A percentile compares a stretch with the other conserved stretches of the same genome.
Conservation (phyloP, 2,797 vertebrate species). For the Holocentrus rufus region DNA sequence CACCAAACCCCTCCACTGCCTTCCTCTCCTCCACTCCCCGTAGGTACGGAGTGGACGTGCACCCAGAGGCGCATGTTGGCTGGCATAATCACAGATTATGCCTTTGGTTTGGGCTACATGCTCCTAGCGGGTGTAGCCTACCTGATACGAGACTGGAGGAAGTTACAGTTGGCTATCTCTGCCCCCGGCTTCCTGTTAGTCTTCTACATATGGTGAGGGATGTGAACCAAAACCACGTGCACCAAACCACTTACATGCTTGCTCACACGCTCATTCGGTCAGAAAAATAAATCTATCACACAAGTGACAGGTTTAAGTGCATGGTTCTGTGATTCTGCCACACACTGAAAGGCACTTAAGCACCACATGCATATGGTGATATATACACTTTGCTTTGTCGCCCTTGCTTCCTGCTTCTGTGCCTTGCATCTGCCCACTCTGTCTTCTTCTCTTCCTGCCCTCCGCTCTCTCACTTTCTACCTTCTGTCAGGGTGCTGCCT, state of each 20-base stretch:
- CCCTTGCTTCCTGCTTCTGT: background rate
- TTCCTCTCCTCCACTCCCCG: constrained; percentile 16
- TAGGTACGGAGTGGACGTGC: constrained; percentile 90
- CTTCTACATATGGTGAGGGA: constrained; percentile 83
- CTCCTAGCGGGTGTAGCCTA: constrained; percentile 86
- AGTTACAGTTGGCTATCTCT: constrained; percentile 84
- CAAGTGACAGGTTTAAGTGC: too few species aligned
- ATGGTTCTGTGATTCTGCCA: too few species aligned
- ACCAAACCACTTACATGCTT: too few species aligned
- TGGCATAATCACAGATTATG: constrained; percentile 80
- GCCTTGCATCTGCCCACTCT: background rate
- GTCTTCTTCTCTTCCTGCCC: too few species aligned
- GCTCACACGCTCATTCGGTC: too few species aligned
- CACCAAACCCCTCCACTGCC: background rate
- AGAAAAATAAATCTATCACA: too few species aligned
- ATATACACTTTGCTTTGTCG: too few species aligned
- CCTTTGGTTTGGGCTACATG: constrained; percentile 85
- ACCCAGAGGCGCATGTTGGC: constrained; percentile 81
- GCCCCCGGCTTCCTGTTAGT: constrained; percentile 79
- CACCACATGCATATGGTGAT: too few species aligned
- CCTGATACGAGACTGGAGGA: constrained; percentile 85
- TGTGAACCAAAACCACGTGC: background rate
- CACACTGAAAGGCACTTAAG: too few species aligned
- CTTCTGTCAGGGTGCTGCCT: constrained; percentile 67
- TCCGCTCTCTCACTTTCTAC: background rate